These are phyloP conservation scores for Aurelia sp. DNA, from an alignment of 30 jellyfish, hydroid and myxozoan genomes.

Conservation along the genomic window DNA sequence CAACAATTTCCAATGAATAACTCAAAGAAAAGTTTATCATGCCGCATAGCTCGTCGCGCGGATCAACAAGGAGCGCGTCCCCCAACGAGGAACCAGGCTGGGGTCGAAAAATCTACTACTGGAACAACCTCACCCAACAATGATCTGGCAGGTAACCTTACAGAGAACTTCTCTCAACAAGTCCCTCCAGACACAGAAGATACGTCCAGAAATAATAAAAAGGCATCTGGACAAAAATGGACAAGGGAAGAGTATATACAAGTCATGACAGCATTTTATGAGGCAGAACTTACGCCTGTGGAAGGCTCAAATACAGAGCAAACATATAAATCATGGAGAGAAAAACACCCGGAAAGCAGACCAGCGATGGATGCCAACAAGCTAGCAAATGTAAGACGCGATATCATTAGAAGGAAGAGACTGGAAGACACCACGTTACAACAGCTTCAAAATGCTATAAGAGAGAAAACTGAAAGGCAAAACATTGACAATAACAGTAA, in stretches of 20 bases:
- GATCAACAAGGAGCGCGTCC: too few species aligned
- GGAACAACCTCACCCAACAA: too few species aligned
- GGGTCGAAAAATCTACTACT: too few species aligned
- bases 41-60: too few species aligned
- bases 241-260: background rate
- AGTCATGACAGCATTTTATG: slow-evolving; percentile 1
- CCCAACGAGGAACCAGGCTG: too few species aligned
- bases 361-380: slow-evolving; percentile 21
- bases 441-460: background rate
- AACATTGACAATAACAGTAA: background rate
- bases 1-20: too few species aligned
- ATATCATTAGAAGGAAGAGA: background rate
- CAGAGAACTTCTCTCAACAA: too few species aligned
- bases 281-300: background rate
- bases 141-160: too few species aligned
- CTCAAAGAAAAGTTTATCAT: too few species aligned
- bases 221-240: too few species aligned
- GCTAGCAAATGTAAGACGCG: slow-evolving; percentile 23
- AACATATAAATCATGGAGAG: slow-evolving; percentile 13
- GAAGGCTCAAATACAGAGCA: slow-evolving; percentile 2
- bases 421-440: background rate
- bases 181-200: too few species aligned
- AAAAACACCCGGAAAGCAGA: background rate
- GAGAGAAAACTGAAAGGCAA: background rate
- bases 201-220: too few species aligned